Evolutionary conservation across 2,888 invertebrate genomes (phyloP), one percentile per base, ranked within the genome.

Genomic region (Linyphia triangularis): DNA sequence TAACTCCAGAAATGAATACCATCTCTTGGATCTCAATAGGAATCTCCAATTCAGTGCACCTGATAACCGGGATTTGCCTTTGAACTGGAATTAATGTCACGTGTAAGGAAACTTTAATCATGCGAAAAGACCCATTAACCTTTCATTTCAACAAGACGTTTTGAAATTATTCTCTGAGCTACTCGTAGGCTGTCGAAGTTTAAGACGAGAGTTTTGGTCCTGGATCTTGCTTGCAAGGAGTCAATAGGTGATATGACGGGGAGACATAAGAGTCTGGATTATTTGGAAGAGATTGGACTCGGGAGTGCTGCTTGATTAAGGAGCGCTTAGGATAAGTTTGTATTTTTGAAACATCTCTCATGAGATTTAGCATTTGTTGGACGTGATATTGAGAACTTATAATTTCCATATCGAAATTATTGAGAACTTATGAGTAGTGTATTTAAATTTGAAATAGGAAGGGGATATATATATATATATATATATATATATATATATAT

Each of bases 161-260:
- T 65, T 67, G 78, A 79, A 67, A 79, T 79, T 79, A 79, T 65
- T 79, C 78, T 51, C 28, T 37, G 51, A 73, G 59, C 73, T 57
- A 73, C 28, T 51, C 9, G 43, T 28, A 28, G 57, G 16, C 28
- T 69, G 40, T 40, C 30, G 51, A 51, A 72, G 72, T 72, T 72
- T 57, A 51, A 19, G 24, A 69, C 33, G 69, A 69, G 22, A n/a
- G 7, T 7, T n/a, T 19, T 28, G 69, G 40, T n/a, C 28, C 37
- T 69, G n/a, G 19, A 33, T 22, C 33, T 19, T 43, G 70, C 33
- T 43, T 26, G 51, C 51, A 13, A 5, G 51, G n/a, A 51, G 51
- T 51, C 51, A 51, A 51, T 51, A 51, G 51, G 13, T 51, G 51
- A 51, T 51, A 51, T 51, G 51, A 51, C 5, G n/a, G n/a, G n/a